Evolutionary conservation across 1,140 invertebrate species (phyloP).

Genomic region (Neodiprion fabricii): DNA sequence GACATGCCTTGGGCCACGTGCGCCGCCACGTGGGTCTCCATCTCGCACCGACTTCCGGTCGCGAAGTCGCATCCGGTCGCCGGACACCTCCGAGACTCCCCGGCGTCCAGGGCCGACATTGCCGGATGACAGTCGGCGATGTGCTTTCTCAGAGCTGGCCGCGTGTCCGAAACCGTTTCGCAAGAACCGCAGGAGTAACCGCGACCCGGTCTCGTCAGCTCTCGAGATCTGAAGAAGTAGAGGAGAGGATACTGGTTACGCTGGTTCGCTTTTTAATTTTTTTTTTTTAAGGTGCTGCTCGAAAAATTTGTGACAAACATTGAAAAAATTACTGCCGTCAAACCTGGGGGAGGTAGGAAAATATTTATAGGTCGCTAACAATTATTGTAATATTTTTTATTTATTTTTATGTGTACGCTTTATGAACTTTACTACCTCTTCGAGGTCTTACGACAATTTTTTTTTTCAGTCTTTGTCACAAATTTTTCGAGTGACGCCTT

Average conservation of each 20-base stretch:
- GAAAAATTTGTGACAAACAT: no score
- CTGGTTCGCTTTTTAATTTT: not conserved
- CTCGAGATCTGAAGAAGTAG: slow-evolving; percentile 46
- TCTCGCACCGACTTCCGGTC: slow-evolving; percentile 52
- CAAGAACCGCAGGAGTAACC: slow-evolving; percentile 56
- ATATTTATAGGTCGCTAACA: no score
- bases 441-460: no score
- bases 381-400: no score
- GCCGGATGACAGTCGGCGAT: slow-evolving; percentile 51
- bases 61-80: slow-evolving; percentile 55
- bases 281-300: not conserved
- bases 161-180: slow-evolving; percentile 49
- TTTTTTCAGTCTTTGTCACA: no score
- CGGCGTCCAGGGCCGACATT: slow-evolving; percentile 30
- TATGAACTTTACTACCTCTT: no score
- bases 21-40: slow-evolving; percentile 56
- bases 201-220: slow-evolving; percentile 41
- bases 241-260: not conserved
- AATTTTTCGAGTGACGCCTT: no score
- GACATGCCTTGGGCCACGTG: slow-evolving; percentile 56
- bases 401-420: no score
- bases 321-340: no score
- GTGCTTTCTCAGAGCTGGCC: slow-evolving; percentile 54
- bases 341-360: no score
- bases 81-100: slow-evolving; percentile 50